Conservation (phyloP, 2,888 invertebrate genomes). For the Netelia fuscicornis region DNA sequence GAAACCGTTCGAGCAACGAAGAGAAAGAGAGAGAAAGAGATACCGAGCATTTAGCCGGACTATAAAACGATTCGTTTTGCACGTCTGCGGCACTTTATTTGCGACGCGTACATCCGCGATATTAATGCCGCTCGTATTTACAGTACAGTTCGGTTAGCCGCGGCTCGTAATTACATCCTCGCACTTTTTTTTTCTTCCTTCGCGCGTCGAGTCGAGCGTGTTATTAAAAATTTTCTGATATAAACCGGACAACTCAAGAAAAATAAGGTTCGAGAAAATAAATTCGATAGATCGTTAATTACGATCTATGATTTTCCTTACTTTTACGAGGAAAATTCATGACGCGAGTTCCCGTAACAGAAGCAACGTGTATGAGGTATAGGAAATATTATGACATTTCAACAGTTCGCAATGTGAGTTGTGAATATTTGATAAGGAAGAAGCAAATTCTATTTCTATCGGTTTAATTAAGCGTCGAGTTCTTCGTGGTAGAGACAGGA, state of each 20-base stretch:
- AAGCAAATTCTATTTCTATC: not conserved
- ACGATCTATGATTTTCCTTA: too few relatives aligned
- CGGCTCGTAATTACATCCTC: conserved; percentile 50
- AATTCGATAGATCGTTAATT: not conserved
- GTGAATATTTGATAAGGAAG: too few relatives aligned
- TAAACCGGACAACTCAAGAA: not conserved
- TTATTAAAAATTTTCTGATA: conserved; percentile 30
- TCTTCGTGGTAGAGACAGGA: not conserved
- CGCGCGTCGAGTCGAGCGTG: conserved; percentile 14
- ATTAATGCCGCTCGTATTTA: conserved; percentile 45
- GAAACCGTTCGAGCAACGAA: conserved; percentile 1
- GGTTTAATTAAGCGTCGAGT: not conserved
- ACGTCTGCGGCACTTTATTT: conserved; percentile 53
- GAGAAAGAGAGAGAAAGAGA: conserved; percentile 5
- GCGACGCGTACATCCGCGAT: conserved; percentile 46
- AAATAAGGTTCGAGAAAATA: not conserved
- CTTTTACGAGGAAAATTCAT: too few relatives aligned
- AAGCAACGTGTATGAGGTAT: too few relatives aligned
- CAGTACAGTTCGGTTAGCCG: conserved; percentile 46
- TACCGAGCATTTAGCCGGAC: conserved; percentile 38
- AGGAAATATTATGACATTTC: conserved; percentile 12
- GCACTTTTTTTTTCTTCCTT: conserved; percentile 29
- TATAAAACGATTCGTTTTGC: conserved; percentile 65
- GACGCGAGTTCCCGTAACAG: too few relatives aligned
- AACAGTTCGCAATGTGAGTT: not conserved